Evolutionary conservation across 2,113 vertebrate species (phyloP).

Genomic region (Nasalis larvatus): DNA sequence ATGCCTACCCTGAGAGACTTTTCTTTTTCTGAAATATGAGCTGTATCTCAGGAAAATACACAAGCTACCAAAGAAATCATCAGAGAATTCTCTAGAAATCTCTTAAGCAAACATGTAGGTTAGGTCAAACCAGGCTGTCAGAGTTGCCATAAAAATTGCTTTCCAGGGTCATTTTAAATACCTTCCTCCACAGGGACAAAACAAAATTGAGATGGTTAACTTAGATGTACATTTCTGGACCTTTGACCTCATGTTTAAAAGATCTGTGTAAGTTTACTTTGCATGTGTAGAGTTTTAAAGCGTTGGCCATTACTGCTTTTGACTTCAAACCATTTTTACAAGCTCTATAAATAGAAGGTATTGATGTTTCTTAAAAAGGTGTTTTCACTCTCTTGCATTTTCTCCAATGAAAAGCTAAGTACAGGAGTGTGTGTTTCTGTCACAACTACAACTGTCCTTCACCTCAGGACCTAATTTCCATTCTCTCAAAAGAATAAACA

Average conservation of each 20-base stretch:
- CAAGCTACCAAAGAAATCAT: background rate
- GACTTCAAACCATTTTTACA: background rate
- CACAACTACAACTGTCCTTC: background rate
- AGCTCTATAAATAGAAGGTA: constrained; percentile 10
- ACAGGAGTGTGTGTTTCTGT: background rate
- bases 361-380: background rate
- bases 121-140: background rate
- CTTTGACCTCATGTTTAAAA: background rate
- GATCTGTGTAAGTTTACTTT: background rate
- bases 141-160: background rate
- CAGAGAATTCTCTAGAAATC: background rate
- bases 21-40: background rate
- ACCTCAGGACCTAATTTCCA: background rate
- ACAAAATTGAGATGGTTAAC: background rate
- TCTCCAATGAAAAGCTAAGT: background rate
- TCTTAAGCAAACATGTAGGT: background rate
- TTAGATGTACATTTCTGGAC: background rate
- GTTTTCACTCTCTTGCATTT: constrained; percentile 21
- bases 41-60: background rate
- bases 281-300: background rate
- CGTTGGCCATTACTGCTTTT: background rate
- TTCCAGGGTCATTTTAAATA: background rate
- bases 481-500: background rate
- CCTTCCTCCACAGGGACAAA: background rate
- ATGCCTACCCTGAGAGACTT: background rate